Percentiles rank a stretch among this genome's conserved stretches.
Conservation (phyloP, 2,113 vertebrate species). For the Hydrochoerus hydrochaeris region DNA sequence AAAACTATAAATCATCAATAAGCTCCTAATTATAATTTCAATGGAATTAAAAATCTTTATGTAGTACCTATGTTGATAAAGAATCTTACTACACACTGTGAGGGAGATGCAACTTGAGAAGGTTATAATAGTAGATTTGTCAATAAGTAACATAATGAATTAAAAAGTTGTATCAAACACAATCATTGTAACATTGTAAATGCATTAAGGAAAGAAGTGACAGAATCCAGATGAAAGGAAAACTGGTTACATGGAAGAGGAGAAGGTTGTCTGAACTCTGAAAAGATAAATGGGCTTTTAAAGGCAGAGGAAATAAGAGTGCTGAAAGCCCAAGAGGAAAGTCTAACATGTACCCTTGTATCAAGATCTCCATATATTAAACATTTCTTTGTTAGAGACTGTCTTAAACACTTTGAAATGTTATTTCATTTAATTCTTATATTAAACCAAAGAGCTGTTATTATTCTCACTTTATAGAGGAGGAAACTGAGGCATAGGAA, state of each 20-base stretch:
- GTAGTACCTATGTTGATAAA: not conserved
- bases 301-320: not conserved
- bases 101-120: not conserved
- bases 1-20: not conserved
- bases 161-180: not conserved
- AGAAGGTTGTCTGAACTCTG: not conserved
- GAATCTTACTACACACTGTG: not conserved
- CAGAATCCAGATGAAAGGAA: not conserved
- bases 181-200: not conserved
- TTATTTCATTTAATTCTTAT: constrained; percentile 20
- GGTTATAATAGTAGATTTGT: not conserved
- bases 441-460: not conserved
- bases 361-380: not conserved
- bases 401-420: not conserved
- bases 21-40: not conserved
- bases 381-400: not conserved
- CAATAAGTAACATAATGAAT: not conserved
- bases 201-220: not conserved
- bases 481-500: not conserved
- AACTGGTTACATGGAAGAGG: not conserved
- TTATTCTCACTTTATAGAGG: not conserved
- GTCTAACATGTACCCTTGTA: not conserved
- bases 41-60: not conserved
- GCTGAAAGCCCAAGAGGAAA: not conserved
- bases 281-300: not conserved